Evolutionary conservation across 2,888 invertebrate genomes (phyloP), one percentile per base, ranked within the genome.

Genomic region (Dyspetes luteomarginatus): DNA sequence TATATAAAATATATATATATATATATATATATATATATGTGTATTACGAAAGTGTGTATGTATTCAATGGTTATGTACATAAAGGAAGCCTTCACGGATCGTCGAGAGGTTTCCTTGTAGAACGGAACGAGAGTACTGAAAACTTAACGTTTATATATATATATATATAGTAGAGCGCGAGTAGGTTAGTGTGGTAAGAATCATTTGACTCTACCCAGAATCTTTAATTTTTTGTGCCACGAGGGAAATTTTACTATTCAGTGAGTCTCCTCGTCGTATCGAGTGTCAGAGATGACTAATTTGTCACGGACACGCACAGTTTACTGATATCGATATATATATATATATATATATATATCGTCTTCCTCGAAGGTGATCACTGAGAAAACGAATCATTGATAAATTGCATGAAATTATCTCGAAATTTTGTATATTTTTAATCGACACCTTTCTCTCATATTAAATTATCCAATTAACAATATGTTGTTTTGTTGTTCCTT

Each of bases 61-160:
- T 17, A 5, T n/a, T n/a, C 17, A 15, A 7, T 48, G 17, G 4
- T 52, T 73, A 9, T 36, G 55, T 43, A 19, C 56, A 45, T 30
- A 41, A 64, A 48, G 75, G 68, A 81, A 73, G 73, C 73, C 68
- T 81, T 81, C 77, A 73, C 64, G 81, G 77, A 81, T 60, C 81
- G 81, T 73, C 81, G 77, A 77, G 77, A 77, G 62, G 68, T 81
- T 81, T 81, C 64, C 81, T 81, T 81, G 81, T 81, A 81, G 81
- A 81, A 81, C 81, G 81, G 81, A 81, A 81, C 81, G 81, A 55
- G 60, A 72, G 65, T 41, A 56, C 67, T 72, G 36, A 55, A 71
- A 48, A n/a, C n/a, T n/a, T n/a, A n/a, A n/a, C n/a, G n/a, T n/a
- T n/a, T n/a, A n/a, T n/a, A n/a, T n/a, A n/a, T n/a, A n/a, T n/a